A percentile compares a stretch with the other conserved stretches of the same genome.
Conservation (phyloP, 2,888 invertebrate genomes). For the Drosophila emarginata region DNA sequence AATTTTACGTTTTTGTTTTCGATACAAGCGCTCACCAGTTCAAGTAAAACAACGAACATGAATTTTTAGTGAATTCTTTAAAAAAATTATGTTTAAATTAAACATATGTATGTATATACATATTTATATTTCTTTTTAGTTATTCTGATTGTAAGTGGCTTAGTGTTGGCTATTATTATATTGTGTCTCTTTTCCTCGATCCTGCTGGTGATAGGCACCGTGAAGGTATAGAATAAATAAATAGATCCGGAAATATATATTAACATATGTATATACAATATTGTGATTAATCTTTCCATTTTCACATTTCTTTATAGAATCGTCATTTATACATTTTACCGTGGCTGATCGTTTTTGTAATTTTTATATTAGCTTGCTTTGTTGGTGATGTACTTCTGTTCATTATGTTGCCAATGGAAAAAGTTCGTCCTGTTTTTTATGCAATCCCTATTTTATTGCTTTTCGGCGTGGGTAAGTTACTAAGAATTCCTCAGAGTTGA, state of each 20-base stretch:
- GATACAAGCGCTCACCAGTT: too few species aligned
- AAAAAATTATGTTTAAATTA: too few species aligned
- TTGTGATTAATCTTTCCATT: neutral
- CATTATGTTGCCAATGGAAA: too few species aligned
- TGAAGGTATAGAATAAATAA: conserved; percentile 61
- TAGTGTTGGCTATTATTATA: conserved; percentile 60
- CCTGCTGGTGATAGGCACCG: conserved; percentile 74
- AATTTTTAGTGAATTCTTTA: too few species aligned
- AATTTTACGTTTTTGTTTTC: too few species aligned
- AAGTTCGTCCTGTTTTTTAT: too few species aligned
- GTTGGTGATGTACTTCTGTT: too few species aligned
- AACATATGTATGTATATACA: neutral
- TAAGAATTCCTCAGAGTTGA: too few species aligned
- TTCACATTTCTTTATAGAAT: conserved; percentile 56
- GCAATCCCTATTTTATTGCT: neutral
- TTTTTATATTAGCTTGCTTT: conserved; percentile 31
- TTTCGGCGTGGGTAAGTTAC: neutral
- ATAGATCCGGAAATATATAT: too few species aligned
- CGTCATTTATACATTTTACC: conserved; percentile 76
- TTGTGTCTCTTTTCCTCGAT: conserved; percentile 72
- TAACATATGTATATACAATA: neutral
- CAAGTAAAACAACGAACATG: too few species aligned
- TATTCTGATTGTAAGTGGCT: conserved; percentile 43
- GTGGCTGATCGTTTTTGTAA: conserved; percentile 71
- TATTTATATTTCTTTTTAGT: conserved; percentile 39